phyloP scores from a whole-genome alignment of 2,113 vertebrate species.

The Aptenodytes forsteri region DNA sequence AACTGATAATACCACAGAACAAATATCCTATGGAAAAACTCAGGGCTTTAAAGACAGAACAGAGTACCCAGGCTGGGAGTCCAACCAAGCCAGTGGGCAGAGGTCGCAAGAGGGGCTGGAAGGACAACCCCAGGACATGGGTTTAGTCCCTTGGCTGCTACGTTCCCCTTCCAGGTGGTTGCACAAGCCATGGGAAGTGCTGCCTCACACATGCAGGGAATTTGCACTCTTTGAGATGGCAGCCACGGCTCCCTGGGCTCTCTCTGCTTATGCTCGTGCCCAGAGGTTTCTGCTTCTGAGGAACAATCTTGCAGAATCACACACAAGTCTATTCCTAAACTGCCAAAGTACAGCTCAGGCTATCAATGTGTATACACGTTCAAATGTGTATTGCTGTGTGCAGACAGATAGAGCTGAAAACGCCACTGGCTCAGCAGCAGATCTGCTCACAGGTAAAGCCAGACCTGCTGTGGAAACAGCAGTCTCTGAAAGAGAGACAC shows the following conservation, averaged over 20 bases:
- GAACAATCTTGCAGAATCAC: neutral
- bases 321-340: neutral
- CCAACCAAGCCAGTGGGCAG: neutral
- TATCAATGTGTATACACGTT: neutral
- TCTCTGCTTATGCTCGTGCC: accelerated
- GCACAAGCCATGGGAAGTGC: neutral
- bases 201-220: accelerated
- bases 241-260: neutral
- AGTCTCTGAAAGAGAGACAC: neutral
- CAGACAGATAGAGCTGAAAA: neutral
- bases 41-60: neutral
- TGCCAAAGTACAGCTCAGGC: neutral
- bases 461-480: neutral
- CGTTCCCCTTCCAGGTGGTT: accelerated
- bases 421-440: neutral
- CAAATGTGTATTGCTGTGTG: neutral
- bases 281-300: neutral
- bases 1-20: neutral
- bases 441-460: neutral
- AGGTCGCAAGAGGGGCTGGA: neutral
- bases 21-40: neutral
- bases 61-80: neutral
- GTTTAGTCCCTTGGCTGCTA: neutral
- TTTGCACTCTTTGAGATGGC: neutral
- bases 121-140: neutral